Evolutionary conservation across 2,797 vertebrate genomes (phyloP), one percentile per base, ranked within the genome.

Genomic region (Pteropus rufus): DNA sequence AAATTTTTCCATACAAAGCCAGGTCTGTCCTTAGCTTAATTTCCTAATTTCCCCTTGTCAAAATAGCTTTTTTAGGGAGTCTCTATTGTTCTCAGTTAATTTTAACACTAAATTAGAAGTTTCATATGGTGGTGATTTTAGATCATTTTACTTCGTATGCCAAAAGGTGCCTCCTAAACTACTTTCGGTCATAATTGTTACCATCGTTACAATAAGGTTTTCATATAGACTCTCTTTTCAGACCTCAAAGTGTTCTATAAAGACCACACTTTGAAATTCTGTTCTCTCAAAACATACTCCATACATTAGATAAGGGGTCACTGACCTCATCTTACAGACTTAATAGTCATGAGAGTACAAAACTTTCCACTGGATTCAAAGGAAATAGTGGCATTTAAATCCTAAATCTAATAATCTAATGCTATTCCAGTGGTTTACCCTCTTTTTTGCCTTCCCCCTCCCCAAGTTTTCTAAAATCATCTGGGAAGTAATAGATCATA

Each of bases 401-500:
- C 84, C 96, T 94, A 95, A 97, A 96, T 90, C 96, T 96, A 97
- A 96, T 92, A 46, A 96, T 79, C 73, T 86, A 95, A 67, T 92
- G 94, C 81, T 92, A 90, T 95, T 94, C 65, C 93, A 94, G 87
- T 94, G 97, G 95, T 87, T 96, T 86, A 82, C 83, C 54, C 46
- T 94, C 79, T 80, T 89, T 94, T 87, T 39, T 0, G 39, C 36
- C 85, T 44, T 77, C 77, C 49, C 15, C 49, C 15, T 49, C 49
- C 92, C 65, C 84, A 89, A 88, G 87, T 96, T 94, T 96, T 96
- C 96, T 95, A 94, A 97, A 97, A 80, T 96, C 88, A 93, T 94
- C 75, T 96, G 90, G 97, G 93, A 97, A 95, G 94, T 94, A 96
- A 97, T 94, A 96, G 93, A 96, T 98, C 97, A 96, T 92, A 90